phyloP scores from a whole-genome alignment of 2,888 invertebrate species.

The Idaea aversata region DNA sequence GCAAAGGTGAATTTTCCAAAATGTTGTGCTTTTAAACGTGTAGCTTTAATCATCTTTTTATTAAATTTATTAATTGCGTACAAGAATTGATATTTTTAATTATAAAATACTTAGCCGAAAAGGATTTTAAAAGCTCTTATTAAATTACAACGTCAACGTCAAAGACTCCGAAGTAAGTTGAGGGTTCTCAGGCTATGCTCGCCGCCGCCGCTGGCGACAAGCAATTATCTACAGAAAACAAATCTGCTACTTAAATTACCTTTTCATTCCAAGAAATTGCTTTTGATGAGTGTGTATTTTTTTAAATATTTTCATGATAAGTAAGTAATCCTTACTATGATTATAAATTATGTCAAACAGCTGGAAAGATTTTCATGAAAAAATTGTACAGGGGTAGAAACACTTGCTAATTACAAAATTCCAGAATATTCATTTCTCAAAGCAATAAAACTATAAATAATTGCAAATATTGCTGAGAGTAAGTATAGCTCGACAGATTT shows the following conservation, averaged over 20 bases:
- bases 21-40: no score
- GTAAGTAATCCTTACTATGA: background rate
- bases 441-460: no score
- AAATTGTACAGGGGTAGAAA: no score
- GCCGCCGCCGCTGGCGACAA: conserved; percentile 33
- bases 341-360: background rate
- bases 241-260: conserved; percentile 44
- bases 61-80: background rate
- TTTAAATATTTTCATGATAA: background rate
- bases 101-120: conserved; percentile 8
- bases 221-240: conserved; percentile 34
- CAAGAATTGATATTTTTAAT: background rate
- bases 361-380: no score
- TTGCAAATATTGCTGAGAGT: no score
- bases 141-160: conserved; percentile 27
- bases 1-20: no score
- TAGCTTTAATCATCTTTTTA: no score
- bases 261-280: conserved; percentile 27
- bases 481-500: no score
- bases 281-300: background rate
- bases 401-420: no score
- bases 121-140: conserved; percentile 24
- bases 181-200: conserved; percentile 19
- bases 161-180: conserved; percentile 25
- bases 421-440: no score